phyloP scores from a whole-genome alignment of 1,140 invertebrate genomes.

The Apis dorsata region DNA sequence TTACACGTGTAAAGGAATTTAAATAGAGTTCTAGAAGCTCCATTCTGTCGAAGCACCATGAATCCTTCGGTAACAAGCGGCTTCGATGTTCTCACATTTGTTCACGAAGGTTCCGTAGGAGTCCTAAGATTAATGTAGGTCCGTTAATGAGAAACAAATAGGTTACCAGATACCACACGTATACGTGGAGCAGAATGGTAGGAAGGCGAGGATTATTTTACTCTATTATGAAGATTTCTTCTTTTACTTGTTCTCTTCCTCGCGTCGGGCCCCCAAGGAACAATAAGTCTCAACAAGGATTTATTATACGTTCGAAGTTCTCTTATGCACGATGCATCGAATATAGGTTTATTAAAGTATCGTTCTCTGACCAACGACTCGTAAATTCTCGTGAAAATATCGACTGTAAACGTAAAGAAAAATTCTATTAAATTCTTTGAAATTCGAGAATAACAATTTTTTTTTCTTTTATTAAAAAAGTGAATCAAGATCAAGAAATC shows the following conservation, averaged over 20 bases:
- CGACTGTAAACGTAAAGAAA: neutral
- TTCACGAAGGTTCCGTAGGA: constrained; percentile 24
- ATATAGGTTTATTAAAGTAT: constrained; percentile 9
- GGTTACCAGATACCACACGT: constrained; percentile 38
- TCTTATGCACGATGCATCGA: neutral
- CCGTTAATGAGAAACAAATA: constrained; percentile 79
- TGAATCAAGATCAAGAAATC: no score
- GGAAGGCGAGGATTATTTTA: constrained; percentile 19
- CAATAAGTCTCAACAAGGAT: constrained; percentile 43
- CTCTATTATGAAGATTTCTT: constrained; percentile 34
- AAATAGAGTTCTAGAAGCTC: neutral
- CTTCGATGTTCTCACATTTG: constrained; percentile 62
- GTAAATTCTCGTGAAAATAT: neutral
- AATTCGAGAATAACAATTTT: no score
- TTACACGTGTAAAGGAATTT: neutral
- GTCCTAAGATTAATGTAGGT: constrained; percentile 75
- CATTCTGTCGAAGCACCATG: neutral
- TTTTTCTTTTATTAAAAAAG: no score
- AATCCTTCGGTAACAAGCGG: constrained; percentile 62
- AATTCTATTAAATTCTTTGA: no score
- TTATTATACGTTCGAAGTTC: constrained; percentile 11
- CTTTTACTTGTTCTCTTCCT: constrained; percentile 1
- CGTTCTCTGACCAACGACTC: no score
- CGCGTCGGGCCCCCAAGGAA: constrained; percentile 3
- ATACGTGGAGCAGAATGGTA: constrained; percentile 8